Base-by-base conservation (phyloP, 2,113 vertebrate genomes). In the Vulpes lagopus region DNA sequence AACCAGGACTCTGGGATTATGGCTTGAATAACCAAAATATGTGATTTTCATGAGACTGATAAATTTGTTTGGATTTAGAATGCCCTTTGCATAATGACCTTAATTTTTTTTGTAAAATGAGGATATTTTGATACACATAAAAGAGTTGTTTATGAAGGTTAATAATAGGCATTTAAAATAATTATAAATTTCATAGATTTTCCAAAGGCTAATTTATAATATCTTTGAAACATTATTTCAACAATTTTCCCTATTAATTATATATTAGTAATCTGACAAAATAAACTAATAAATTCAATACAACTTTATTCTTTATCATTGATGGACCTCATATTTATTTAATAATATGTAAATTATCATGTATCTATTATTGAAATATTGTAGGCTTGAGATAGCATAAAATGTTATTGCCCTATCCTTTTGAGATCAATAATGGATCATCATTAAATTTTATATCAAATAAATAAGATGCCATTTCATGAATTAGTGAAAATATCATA, bases 301-400 rank as follows among this genome's bases (percentile, higher is more conserved):
- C 5, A 88, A 83, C 32, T 91, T 87, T 15, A 55, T 62, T 91
- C 5, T 65, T 69, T 71, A 8, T 64, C 22, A 69, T 73, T 12
- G 35, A 43, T 80, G 67, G 59, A 32, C 22, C 1, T 92, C 20
- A 67, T 85, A 78, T 78, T 96, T 79, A 79, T 81, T 32, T 51
- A 95, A 74, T 53, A 81, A 55, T 30, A 67, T 83, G 16, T 62
- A 92, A 60, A 92, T 94, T 71, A 69, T n/a, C 76, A 38, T 53
- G 10, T 20, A 51, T 78, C 10, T 51, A 73, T 80, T 80, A 76
- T 74, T 51, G 64, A 62, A 71, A 15, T 87, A 86, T 76, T 69
- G 0, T n/a, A 83, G 65, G 10, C 32, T 69, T 87, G 25, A 82
- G 64, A 74, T 5, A 97, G 7, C 38, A 81, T 76, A 74, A 79